phyloP scores from a whole-genome alignment of 2,797 vertebrate species.

The Harpagifer antarcticus region DNA sequence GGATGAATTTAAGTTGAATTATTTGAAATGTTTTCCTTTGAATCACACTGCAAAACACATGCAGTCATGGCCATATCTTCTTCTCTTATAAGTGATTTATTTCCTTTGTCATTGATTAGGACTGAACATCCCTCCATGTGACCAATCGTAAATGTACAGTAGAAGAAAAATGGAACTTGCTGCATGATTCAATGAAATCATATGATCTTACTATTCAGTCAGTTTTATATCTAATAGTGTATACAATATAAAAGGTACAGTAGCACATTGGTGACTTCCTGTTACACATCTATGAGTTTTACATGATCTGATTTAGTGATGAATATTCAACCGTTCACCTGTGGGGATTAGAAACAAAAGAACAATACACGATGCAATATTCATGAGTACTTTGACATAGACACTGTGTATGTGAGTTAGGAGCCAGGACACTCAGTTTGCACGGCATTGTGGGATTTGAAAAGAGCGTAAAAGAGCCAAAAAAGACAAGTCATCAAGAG shows the following conservation, averaged over 20 bases:
- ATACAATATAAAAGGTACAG: not conserved
- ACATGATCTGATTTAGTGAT: constrained; percentile 29
- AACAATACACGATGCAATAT: constrained; percentile 60
- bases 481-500: constrained; percentile 25
- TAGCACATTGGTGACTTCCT: constrained; percentile 5
- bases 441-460: not conserved
- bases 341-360: constrained; percentile 57
- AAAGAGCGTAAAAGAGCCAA: constrained; percentile 25
- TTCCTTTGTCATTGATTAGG: constrained; percentile 3
- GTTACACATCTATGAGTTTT: constrained; percentile 9
- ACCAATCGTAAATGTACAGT: constrained; percentile 6
- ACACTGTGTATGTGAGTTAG: constrained; percentile 17
- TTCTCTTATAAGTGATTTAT: not conserved
- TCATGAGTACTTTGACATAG: constrained; percentile 61
- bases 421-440: constrained; percentile 29
- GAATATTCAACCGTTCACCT: constrained; percentile 66
- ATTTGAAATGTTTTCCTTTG: not conserved
- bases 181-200: constrained; percentile 12
- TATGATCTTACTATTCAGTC: not conserved
- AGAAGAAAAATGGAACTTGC: constrained; percentile 10
- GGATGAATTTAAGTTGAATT: not conserved
- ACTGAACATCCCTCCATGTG: constrained; percentile 3
- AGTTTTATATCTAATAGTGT: not conserved
- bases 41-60: constrained; percentile 4
- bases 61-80: not conserved